Conservation (phyloP, 1,140 invertebrate genomes). For the Galleria mellonella region DNA sequence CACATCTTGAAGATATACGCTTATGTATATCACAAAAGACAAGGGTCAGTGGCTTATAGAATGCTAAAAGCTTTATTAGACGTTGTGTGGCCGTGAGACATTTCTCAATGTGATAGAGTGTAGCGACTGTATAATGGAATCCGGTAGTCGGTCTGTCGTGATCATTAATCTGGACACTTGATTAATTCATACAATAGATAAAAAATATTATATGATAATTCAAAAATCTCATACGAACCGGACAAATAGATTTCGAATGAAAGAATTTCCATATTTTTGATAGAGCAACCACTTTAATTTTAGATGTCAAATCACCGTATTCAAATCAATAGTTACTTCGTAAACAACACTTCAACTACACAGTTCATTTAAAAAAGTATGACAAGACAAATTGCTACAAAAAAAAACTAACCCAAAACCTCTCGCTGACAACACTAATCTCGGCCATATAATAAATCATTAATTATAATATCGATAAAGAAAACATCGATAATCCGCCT, state of each 20-base stretch:
- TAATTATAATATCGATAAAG: conserved; percentile 45
- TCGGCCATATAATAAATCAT: conserved; percentile 26
- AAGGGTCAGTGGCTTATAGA: not conserved
- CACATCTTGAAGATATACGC: no score
- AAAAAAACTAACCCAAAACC: conserved; percentile 3
- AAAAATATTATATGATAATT: no score
- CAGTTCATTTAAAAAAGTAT: no score
- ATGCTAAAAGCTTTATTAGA: conserved; percentile 20
- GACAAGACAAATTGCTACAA: not conserved
- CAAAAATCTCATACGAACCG: no score
- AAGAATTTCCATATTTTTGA: no score
- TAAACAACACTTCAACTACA: no score
- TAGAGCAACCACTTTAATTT: no score
- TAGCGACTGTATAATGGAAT: conserved; percentile 6
- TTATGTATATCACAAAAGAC: no score
- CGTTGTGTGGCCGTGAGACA: conserved; percentile 7
- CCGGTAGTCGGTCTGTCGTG: conserved; percentile 8
- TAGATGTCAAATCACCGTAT: no score
- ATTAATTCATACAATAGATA: not conserved
- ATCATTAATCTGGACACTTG: not conserved
- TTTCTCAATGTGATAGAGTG: conserved; percentile 10
- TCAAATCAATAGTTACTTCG: no score
- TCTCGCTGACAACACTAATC: conserved; percentile 21
- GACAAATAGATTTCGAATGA: no score
- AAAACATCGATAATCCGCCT: conserved; percentile 33